These are phyloP conservation scores for Tipula lateralis DNA, from an alignment of 2,888 invertebrate species.

Conservation along the genomic window DNA sequence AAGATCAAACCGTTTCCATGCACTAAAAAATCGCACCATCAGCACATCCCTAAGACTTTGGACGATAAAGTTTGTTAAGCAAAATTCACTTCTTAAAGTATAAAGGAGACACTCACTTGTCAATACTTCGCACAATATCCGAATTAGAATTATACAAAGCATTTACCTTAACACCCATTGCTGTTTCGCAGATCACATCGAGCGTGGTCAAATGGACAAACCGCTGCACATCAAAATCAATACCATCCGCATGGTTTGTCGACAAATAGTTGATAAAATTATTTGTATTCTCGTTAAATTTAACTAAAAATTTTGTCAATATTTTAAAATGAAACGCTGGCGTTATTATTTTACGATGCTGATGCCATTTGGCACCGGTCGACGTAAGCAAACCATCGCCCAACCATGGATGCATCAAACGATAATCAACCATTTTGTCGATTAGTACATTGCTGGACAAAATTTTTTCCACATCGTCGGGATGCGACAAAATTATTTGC, in stretches of 20 bases:
- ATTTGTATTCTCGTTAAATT: conserved; percentile 50
- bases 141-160: neutral
- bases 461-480: neutral
- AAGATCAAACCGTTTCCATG: conserved; percentile 42
- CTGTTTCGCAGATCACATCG: conserved; percentile 49
- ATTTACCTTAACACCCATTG: conserved; percentile 3
- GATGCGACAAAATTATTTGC: neutral
- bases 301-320: conserved; percentile 50
- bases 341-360: conserved; percentile 53
- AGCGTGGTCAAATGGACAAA: conserved; percentile 51
- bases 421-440: conserved; percentile 39
- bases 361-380: conserved; percentile 48
- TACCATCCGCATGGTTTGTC: conserved; percentile 38
- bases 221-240: conserved; percentile 52
- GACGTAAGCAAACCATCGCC: conserved; percentile 51
- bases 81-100: no score
- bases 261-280: conserved; percentile 48
- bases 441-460: neutral
- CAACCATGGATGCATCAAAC: conserved; percentile 49
- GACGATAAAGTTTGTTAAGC: neutral
- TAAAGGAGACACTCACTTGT: neutral
- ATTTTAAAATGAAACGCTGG: conserved; percentile 54
- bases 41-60: neutral
- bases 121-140: neutral
- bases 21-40: conserved; percentile 40